Evolutionary conservation across 2,113 vertebrate genomes (phyloP), one percentile per base, ranked within the genome.

Genomic region (Gulo gulo): DNA sequence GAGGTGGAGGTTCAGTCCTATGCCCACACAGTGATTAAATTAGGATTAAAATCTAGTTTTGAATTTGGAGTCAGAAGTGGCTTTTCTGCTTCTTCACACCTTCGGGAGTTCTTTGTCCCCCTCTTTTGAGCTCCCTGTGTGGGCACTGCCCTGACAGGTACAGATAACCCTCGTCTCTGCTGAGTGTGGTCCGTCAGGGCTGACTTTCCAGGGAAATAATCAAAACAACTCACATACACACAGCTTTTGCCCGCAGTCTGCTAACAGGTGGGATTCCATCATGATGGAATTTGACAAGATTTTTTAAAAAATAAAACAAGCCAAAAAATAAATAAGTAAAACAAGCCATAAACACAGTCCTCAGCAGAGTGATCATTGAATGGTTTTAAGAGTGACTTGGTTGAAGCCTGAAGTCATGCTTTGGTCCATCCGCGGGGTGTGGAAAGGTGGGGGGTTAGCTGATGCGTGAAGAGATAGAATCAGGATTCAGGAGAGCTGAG

Each of bases 11-110:
- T 93, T 95, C 20, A 12, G 81, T 88, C 39, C 7, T 84, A 6
- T 50, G 50, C 86, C 85, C 13, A 69, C 74, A 65, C 7, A 21
- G 81, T 31, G 94, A 93, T 82, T 94, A 81, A 84, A 96, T 24
- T 65, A 57, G 81, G 69, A 88, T 97, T 90, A 81, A 90, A 92
- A 78, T 81, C 67, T 85, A 31, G 29, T 73, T 92, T 88, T 52
- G 88, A 86, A 79, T 94, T 91, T 95, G 94, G 94, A 93, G 57
- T 91, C 90, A 69, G 42, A 96, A 71, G 55, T 93, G 81, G 45
- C 71, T 95, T 95, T 96, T 84, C 85, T 95, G 57, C 81, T 76
- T 71, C 91, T n/a, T 93, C 52, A 9, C 36, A 78, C 42, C 59
- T 67, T 88, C 42, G 39, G 31, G 42, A 84, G 76, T n/a, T 93